These are phyloP conservation scores for Ophthalmolycus amberensis DNA, from an alignment of 2,113 vertebrate species.

Conservation along the genomic window DNA sequence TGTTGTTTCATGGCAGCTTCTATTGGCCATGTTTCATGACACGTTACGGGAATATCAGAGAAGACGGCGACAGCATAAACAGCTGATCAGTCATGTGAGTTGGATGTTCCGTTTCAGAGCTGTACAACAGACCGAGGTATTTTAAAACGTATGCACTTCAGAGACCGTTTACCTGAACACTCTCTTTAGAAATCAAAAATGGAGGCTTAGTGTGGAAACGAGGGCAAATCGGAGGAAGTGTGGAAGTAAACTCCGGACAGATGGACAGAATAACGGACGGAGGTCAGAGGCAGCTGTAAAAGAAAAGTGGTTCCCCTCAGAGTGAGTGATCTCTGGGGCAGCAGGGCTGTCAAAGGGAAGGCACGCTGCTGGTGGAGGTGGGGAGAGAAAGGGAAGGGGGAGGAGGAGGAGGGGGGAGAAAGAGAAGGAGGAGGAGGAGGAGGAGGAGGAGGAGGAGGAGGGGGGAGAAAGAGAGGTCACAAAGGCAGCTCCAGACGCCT, in stretches of 20 bases:
- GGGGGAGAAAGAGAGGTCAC: neutral
- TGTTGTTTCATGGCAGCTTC: too few species aligned
- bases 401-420: too few species aligned
- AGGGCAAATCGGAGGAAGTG: neutral
- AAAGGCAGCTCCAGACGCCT: conserved; percentile 45
- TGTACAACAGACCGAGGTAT: neutral
- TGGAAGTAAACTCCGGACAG: neutral
- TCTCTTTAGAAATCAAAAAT: neutral
- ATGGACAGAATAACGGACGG: conserved; percentile 21
- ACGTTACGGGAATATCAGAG: neutral
- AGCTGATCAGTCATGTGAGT: neutral
- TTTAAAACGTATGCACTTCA: neutral
- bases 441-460: too few species aligned
- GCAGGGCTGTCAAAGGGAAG: conserved; percentile 24
- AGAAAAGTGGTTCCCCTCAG: neutral
- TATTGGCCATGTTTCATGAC: too few species aligned
- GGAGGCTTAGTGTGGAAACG: neutral
- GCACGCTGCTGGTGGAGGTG: neutral
- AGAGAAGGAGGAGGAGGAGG: neutral
- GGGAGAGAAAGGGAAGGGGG: neutral
- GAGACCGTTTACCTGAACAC: neutral
- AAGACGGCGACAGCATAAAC: neutral
- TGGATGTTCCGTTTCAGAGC: neutral
- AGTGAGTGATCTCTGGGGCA: conserved; percentile 43
- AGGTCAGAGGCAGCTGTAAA: conserved; percentile 40